Conservation (phyloP, 2,797 vertebrate genomes). For the Mastacembelus armatus region DNA sequence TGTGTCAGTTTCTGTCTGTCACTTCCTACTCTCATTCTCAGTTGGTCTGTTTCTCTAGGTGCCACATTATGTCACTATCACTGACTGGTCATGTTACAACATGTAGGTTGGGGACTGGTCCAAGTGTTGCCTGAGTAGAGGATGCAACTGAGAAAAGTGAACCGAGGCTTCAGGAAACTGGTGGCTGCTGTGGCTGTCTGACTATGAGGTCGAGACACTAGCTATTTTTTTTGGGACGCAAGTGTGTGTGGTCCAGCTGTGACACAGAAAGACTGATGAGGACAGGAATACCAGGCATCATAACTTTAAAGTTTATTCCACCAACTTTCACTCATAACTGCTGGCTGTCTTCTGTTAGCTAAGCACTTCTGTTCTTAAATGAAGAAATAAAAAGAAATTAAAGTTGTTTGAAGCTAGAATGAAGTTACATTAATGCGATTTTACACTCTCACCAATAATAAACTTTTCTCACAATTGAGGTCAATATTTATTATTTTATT, state of each 20-base stretch:
- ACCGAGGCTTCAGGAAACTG: conserved; percentile 43
- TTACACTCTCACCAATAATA: no score
- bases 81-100: conserved; percentile 69
- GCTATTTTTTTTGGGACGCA: not conserved
- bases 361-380: not conserved
- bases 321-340: not conserved
- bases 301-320: not conserved
- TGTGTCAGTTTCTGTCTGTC: conserved; percentile 54
- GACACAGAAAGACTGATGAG: not conserved
- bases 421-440: no score
- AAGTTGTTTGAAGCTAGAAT: not conserved
- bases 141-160: conserved; percentile 72
- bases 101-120: conserved; percentile 61
- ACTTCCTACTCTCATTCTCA: conserved; percentile 52
- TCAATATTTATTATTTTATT: no score
- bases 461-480: no score
- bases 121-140: conserved; percentile 65
- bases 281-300: not conserved
- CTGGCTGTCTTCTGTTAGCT: not conserved
- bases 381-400: not conserved
- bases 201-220: conserved; percentile 8
- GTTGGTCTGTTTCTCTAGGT: conserved; percentile 60
- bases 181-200: conserved; percentile 26
- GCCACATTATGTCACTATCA: conserved; percentile 72
- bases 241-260: conserved; percentile 4